Conservation (phyloP, 2,888 invertebrate genomes). For the Labia minor region DNA sequence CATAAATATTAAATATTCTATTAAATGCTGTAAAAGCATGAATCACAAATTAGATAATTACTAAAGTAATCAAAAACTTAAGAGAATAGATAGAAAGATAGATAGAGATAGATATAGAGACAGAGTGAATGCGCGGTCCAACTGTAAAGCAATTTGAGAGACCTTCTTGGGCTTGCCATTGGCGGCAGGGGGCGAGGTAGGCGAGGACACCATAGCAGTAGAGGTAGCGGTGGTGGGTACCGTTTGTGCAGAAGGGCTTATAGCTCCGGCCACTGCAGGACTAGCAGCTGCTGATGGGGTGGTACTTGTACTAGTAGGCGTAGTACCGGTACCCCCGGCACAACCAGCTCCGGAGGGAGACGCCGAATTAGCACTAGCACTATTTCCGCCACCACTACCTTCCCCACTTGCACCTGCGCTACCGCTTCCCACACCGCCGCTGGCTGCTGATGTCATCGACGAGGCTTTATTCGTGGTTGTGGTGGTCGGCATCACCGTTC, state of each 20-base stretch:
- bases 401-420: constrained; percentile 28
- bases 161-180: constrained; percentile 29
- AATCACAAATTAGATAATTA: constrained; percentile 7
- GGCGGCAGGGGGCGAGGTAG: constrained; percentile 27
- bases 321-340: background rate
- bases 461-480: constrained; percentile 26
- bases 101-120: constrained; percentile 8
- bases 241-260: constrained; percentile 18
- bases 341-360: constrained; percentile 30
- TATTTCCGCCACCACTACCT: constrained; percentile 37
- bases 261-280: constrained; percentile 17
- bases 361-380: constrained; percentile 35
- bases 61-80: constrained; percentile 13
- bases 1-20: background rate
- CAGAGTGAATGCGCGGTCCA: constrained; percentile 14
- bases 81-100: constrained; percentile 14
- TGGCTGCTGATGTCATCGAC: constrained; percentile 34
- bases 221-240: constrained; percentile 29
- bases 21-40: constrained; percentile 5
- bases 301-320: background rate
- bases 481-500: constrained; percentile 58
- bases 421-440: constrained; percentile 9
- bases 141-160: constrained; percentile 14
- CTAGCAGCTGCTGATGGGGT: constrained; percentile 18
- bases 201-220: constrained; percentile 42